These are phyloP conservation scores for Aporrectodea caliginosa DNA, from an alignment of 1,140 invertebrate species.

Conservation along the genomic window DNA sequence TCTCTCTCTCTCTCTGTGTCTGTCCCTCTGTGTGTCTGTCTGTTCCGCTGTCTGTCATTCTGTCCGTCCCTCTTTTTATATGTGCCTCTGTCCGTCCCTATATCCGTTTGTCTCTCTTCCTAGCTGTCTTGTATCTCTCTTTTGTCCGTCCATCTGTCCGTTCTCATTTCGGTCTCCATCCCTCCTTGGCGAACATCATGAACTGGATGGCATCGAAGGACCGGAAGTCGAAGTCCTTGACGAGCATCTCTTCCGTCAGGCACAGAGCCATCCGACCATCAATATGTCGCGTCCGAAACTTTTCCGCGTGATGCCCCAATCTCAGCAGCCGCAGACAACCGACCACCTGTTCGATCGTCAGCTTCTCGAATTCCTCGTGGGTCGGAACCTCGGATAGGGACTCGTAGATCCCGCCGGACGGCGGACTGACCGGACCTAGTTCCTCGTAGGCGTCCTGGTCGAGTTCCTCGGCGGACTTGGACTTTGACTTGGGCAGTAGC, in stretches of 20 bases:
- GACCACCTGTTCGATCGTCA: constrained; percentile 2
- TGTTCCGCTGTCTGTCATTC: too few relatives aligned
- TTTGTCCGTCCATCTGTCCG: too few relatives aligned
- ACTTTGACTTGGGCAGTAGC: background rate
- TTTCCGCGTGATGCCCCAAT: background rate
- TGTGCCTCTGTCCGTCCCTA: too few relatives aligned
- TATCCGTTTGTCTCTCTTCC: too few relatives aligned
- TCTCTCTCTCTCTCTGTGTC: too few relatives aligned
- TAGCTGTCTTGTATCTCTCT: too few relatives aligned
- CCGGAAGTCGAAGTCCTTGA: constrained; percentile 10
- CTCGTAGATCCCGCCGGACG: background rate
- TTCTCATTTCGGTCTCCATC: constrained; percentile 11
- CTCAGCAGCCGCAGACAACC: constrained; percentile 6
- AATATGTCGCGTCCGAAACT: background rate
- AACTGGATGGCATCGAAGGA: constrained; percentile 12
- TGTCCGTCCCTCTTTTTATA: too few relatives aligned
- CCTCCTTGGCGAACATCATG: constrained; percentile 1
- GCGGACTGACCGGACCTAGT: too few relatives aligned
- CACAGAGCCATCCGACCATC: background rate
- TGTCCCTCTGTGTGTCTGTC: too few relatives aligned
- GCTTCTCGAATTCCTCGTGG: background rate
- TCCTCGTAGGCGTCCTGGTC: too few relatives aligned
- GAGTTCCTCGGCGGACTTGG: too few relatives aligned
- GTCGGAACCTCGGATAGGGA: background rate
- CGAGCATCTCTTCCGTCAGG: background rate